These are phyloP conservation scores for Anseranas semipalmata DNA, from an alignment of 2,113 vertebrate genomes.

Conservation along the genomic window DNA sequence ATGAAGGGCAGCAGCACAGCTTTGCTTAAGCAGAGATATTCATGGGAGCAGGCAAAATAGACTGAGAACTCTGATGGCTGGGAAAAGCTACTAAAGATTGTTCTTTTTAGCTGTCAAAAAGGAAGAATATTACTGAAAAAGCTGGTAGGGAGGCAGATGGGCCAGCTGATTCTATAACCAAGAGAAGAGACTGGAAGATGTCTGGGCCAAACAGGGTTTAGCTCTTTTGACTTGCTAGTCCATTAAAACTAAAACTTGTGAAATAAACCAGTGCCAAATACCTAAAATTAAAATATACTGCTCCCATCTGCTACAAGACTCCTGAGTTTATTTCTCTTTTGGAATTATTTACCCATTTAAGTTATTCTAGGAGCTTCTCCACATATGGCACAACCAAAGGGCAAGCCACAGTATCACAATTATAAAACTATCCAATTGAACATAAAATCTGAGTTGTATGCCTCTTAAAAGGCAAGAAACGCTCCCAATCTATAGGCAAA, in stretches of 20 bases:
- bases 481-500: neutral
- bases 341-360: neutral
- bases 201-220: neutral
- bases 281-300: neutral
- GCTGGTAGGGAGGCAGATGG: neutral
- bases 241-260: neutral
- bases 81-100: conserved; percentile 21
- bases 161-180: neutral
- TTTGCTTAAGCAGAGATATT: conserved; percentile 54
- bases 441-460: neutral
- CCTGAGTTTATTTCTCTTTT: neutral
- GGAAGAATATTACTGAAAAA: neutral
- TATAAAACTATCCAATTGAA: neutral
- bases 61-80: neutral
- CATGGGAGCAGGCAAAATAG: conserved; percentile 52
- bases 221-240: neutral
- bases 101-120: neutral
- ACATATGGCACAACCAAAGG: neutral
- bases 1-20: conserved; percentile 46
- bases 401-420: neutral
- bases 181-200: neutral
- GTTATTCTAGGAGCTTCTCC: neutral
- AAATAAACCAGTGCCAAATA: neutral
- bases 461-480: neutral
- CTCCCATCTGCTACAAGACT: neutral